Conservation (phyloP, 2,113 vertebrate species). For the Percopsis transmontana region DNA sequence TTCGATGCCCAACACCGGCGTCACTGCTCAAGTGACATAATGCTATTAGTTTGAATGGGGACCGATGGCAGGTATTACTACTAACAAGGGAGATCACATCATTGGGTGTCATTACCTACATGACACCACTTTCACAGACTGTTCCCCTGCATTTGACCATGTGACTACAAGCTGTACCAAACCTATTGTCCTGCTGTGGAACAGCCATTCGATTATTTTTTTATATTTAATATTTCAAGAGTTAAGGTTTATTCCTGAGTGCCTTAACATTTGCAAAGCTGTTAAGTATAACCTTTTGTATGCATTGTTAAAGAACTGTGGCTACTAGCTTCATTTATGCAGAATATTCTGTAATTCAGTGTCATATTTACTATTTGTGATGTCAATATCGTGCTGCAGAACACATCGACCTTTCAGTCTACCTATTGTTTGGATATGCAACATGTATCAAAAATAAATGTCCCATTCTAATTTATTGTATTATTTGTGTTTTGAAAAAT, state of each 20-base stretch:
- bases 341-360: constrained; percentile 12
- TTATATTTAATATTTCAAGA: not conserved
- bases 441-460: no score
- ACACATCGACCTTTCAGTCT: no score
- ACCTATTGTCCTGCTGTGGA: constrained; percentile 6
- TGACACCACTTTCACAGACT: not conserved
- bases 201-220: constrained; percentile 7
- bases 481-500: not conserved
- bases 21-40: no score
- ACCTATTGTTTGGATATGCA: not conserved
- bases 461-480: not conserved
- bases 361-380: constrained; percentile 17
- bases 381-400: no score
- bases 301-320: constrained; percentile 5
- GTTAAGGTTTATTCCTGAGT: constrained; percentile 34
- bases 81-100: not conserved
- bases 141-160: not conserved
- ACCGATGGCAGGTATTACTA: no score
- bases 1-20: no score
- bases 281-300: constrained; percentile 12
- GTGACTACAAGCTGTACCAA: not conserved
- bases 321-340: constrained; percentile 11
- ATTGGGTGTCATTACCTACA: not conserved
- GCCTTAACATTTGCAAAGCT: constrained; percentile 58
- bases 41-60: no score